Percentiles rank a stretch among this genome's conserved stretches.
These are phyloP conservation scores for Datnioides undecimradiatus DNA, from an alignment of 2,113 vertebrate genomes.

Conservation along the genomic window DNA sequence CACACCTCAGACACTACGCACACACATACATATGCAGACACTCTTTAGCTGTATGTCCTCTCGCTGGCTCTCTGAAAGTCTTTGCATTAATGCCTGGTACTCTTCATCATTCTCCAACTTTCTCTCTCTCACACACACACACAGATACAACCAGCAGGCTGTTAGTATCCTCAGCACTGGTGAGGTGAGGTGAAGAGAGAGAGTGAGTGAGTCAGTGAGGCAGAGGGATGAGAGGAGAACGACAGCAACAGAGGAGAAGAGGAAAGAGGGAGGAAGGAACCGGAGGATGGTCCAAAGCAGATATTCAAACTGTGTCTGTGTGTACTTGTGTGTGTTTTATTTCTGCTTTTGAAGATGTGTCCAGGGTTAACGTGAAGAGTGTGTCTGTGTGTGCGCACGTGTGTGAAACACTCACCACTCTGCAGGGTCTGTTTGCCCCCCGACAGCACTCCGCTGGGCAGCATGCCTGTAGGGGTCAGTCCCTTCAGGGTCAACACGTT, in stretches of 20 bases:
- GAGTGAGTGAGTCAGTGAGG: conserved; percentile 61
- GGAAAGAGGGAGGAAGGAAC: conserved; percentile 28
- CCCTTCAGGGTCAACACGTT: conserved; percentile 89
- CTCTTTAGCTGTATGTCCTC: neutral
- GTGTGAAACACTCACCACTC: conserved; percentile 82
- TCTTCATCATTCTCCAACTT: neutral
- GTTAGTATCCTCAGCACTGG: conserved; percentile 70
- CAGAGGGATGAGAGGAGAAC: conserved; percentile 54
- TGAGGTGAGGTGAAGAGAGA: conserved; percentile 67
- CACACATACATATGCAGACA: conserved; percentile 18
- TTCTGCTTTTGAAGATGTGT: conserved; percentile 34
- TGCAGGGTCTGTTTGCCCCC: conserved; percentile 88
- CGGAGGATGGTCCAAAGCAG: conserved; percentile 46
- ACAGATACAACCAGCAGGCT: conserved; percentile 62
- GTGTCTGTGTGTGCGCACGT: conserved; percentile 14
- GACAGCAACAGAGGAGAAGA: conserved; percentile 52
- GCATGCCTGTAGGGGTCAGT: conserved; percentile 88
- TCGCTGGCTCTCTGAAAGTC: neutral
- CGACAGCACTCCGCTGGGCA: conserved; percentile 87
- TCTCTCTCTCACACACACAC: conserved; percentile 19
- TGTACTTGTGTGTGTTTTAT: conserved; percentile 34
- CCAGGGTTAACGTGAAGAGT: conserved; percentile 14
- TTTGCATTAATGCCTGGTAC: neutral
- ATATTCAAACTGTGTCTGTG: conserved; percentile 33
- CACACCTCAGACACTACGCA: conserved; percentile 3